phyloP scores from a whole-genome alignment of 1,140 invertebrate genomes.

The Epicauta chinensis region DNA sequence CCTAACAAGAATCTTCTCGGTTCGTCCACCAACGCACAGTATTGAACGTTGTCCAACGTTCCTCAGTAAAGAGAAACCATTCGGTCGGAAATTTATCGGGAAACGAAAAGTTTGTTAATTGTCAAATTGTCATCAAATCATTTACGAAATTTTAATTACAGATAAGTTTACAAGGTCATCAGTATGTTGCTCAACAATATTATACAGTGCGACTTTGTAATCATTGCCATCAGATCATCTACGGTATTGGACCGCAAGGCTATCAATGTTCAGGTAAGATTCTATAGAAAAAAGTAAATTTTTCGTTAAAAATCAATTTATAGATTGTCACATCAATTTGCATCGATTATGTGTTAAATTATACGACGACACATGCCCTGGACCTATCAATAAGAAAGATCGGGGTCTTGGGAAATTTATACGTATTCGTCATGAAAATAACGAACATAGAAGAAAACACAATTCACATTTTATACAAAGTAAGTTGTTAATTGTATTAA shows the following conservation, averaged over 20 bases:
- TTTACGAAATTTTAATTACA: constrained; percentile 40
- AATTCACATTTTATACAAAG: constrained; percentile 45
- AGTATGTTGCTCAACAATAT: constrained; percentile 83
- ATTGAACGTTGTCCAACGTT: constrained; percentile 69
- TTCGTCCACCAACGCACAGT: constrained; percentile 50
- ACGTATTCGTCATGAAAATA: constrained; percentile 55
- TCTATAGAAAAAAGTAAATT: constrained; percentile 10
- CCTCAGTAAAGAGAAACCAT: constrained; percentile 78
- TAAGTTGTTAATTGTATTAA: constrained; percentile 35
- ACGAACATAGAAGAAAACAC: constrained; percentile 46
- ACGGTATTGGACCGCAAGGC: constrained; percentile 90
- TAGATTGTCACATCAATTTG: constrained; percentile 84
- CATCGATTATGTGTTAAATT: constrained; percentile 77
- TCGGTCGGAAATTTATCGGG: constrained; percentile 65
- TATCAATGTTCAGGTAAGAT: constrained; percentile 78
- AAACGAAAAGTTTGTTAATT: constrained; percentile 51
- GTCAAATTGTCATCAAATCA: constrained; percentile 8
- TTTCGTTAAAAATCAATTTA: too few species aligned
- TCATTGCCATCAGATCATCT: constrained; percentile 86
- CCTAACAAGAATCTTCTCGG: constrained; percentile 63
- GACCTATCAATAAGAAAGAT: constrained; percentile 64
- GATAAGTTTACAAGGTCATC: constrained; percentile 79
- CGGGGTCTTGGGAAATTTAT: constrained; percentile 65
- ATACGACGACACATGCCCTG: constrained; percentile 80
- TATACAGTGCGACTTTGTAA: constrained; percentile 86